Base-by-base conservation (phyloP, 2,797 vertebrate species). In the Microcaecilia unicolor region DNA sequence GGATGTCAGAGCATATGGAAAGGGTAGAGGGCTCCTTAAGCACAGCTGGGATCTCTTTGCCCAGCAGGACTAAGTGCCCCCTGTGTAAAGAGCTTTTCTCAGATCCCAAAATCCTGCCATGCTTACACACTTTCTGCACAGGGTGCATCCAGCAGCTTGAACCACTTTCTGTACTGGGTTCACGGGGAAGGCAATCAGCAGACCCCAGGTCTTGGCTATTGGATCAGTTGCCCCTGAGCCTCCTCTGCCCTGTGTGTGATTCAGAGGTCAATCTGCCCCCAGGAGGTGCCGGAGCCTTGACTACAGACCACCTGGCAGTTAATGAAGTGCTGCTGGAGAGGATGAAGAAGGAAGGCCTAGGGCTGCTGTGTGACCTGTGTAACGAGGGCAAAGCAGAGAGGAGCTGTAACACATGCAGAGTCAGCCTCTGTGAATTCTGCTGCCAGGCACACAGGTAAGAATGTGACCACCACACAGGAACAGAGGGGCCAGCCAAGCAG, bases 401-500 rank as follows among this genome's bases (percentile, higher is more conserved):
- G 59, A 84, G 85, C 21, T 97, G 92, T 60, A 80, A 85, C 51
- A 84, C 85, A 29, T 96, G 92, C 78, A 64, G 70, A 37, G 64
- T 81, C 41, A 81, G 77, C 58, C 80, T 96, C 24, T 96, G 92
- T 59, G 86, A 70, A 52, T 96, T 96, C 79, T 96, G 93, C 80
- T 83, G 85, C 70, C 85, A 88, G 70, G 92, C 92, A 0, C 93
- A 95, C 82, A 92, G 92, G 92, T 93, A 53, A 61, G 63, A 41
- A 51, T 27, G 11, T 3, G n/a, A n/a, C n/a, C n/a, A n/a, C n/a
- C n/a, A n/a, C n/a, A n/a, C n/a, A n/a, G n/a, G n/a, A n/a, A n/a
- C n/a, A n/a, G n/a, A n/a, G n/a, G n/a, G n/a, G n/a, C n/a, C n/a
- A n/a, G n/a, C n/a, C n/a, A n/a, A n/a, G n/a, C n/a, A n/a, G n/a